Conservation (phyloP, 2,797 vertebrate species). For the Cirrhinus mrigala region DNA sequence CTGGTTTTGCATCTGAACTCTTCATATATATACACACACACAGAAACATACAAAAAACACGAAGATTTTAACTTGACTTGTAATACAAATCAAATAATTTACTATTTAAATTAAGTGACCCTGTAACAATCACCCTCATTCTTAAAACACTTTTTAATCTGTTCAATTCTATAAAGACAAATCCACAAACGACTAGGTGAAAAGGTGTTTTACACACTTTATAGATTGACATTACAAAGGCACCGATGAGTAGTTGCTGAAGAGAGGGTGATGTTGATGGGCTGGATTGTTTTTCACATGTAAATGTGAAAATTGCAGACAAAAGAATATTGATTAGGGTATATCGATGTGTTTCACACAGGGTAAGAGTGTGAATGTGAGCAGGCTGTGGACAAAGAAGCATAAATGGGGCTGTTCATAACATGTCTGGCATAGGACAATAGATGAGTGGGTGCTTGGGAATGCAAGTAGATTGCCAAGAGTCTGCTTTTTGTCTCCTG, state of each 20-base stretch:
- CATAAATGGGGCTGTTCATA: constrained; percentile 24
- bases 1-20: too few species aligned
- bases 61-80: not conserved
- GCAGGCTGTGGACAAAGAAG: not conserved
- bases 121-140: too few species aligned
- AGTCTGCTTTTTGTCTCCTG: not conserved
- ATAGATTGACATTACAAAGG: not conserved
- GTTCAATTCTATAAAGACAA: too few species aligned
- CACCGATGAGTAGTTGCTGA: not conserved
- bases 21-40: too few species aligned
- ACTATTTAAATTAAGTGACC: too few species aligned
- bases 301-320: constrained; percentile 17
- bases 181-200: not conserved
- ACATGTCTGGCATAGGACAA: not conserved
- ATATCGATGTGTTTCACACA: not conserved
- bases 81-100: not conserved
- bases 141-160: too few species aligned
- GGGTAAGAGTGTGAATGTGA: not conserved
- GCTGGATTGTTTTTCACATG: not conserved
- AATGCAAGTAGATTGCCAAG: not conserved
- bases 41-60: too few species aligned
- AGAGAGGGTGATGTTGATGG: not conserved
- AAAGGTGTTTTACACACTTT: not conserved
- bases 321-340: constrained; percentile 23
- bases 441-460: not conserved